Percentiles rank a stretch among this genome's conserved stretches.
These are phyloP conservation scores for Mormyrus iriodes DNA, from an alignment of 2,113 vertebrate genomes.

Conservation along the genomic window DNA sequence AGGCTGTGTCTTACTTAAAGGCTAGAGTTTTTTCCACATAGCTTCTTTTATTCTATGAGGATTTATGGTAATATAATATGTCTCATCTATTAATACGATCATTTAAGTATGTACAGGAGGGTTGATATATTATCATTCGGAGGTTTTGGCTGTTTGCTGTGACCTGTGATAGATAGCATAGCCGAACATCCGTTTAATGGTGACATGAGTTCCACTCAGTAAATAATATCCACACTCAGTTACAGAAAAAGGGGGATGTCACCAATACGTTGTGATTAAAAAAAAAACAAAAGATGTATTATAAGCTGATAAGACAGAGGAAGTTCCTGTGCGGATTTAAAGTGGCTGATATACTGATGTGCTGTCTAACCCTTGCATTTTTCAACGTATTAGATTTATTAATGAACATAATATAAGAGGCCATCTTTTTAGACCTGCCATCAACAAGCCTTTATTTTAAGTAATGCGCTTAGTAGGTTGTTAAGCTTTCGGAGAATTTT, in stretches of 20 bases:
- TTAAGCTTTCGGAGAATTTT: constrained; percentile 55
- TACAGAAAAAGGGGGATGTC: neutral
- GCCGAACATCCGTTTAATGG: neutral
- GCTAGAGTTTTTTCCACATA: neutral
- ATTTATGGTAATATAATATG: neutral
- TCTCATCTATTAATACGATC: neutral
- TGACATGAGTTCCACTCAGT: neutral
- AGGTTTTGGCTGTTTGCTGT: neutral
- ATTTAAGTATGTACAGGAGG: neutral
- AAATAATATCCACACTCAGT: neutral
- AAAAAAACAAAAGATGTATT: neutral
- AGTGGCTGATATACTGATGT: neutral
- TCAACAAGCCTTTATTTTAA: constrained; percentile 39
- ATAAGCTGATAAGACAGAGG: neutral
- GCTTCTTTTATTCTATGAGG: neutral
- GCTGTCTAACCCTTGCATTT: neutral
- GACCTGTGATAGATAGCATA: neutral
- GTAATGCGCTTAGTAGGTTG: constrained; percentile 47
- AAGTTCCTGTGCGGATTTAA: neutral
- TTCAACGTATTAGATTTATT: neutral
- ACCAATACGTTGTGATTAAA: neutral
- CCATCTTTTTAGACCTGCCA: constrained; percentile 17
- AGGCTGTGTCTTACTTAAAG: neutral
- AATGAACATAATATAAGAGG: neutral
- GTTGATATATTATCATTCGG: neutral